These are phyloP conservation scores for Drosophila merina DNA, from an alignment of 2,888 invertebrate species.

Conservation along the genomic window DNA sequence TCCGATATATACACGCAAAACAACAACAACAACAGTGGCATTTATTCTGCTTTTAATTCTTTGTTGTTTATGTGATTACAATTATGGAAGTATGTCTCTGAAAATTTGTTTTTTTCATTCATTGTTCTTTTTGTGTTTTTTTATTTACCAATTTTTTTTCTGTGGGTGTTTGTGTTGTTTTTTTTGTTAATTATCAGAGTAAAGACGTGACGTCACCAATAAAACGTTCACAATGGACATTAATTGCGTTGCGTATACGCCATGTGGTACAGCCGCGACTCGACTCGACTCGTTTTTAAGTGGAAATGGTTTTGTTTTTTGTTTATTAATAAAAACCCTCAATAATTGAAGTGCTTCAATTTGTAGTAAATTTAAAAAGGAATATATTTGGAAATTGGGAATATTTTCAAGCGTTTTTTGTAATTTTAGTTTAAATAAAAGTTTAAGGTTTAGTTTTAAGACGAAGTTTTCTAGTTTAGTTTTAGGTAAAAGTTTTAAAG, in stretches of 20 bases:
- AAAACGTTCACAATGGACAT: not conserved
- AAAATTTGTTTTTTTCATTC: too few species aligned
- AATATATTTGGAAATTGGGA: too few species aligned
- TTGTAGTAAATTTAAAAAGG: too few species aligned
- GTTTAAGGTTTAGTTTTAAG: too few species aligned
- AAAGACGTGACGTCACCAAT: not conserved
- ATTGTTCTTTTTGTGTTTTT: slow-evolving; percentile 5
- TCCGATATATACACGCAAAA: slow-evolving; percentile 60
- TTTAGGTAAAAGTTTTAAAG: too few species aligned
- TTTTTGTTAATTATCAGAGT: not conserved
- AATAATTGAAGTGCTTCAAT: not conserved
- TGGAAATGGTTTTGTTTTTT: not conserved
- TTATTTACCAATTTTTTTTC: slow-evolving; percentile 1
- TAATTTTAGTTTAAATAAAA: too few species aligned
- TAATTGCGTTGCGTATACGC: slow-evolving; percentile 7
- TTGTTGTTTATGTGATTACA: slow-evolving; percentile 75
- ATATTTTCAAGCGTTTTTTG: too few species aligned
- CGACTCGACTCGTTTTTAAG: not conserved
- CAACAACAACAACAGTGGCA: slow-evolving; percentile 59
- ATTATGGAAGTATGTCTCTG: slow-evolving; percentile 69
- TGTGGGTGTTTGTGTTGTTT: slow-evolving; percentile 1
- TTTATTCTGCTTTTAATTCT: slow-evolving; percentile 71
- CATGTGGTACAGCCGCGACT: not conserved
- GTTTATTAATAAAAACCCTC: not conserved
- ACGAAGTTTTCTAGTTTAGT: too few species aligned